These are phyloP conservation scores for Rhincodon typus DNA, from an alignment of 2,797 vertebrate species.

Conservation along the genomic window DNA sequence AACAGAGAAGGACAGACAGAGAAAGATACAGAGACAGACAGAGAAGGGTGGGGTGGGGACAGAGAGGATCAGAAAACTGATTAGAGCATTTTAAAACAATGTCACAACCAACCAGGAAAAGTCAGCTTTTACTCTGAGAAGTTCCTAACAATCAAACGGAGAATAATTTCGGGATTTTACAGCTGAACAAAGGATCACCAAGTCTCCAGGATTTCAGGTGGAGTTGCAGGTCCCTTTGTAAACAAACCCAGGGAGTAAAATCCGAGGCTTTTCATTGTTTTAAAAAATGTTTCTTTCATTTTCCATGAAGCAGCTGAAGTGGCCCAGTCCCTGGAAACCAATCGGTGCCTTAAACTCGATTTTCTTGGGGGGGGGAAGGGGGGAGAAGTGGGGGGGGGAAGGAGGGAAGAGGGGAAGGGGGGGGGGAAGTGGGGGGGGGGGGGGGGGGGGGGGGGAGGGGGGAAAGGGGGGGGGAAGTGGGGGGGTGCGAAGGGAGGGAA, in stretches of 20 bases:
- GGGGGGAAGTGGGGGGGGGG: no score
- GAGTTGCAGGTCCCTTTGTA: background rate
- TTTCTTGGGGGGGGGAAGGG: no score
- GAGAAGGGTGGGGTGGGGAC: no score
- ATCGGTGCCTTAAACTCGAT: no score
- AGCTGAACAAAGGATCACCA: background rate
- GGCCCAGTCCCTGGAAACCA: no score
- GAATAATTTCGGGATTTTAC: background rate
- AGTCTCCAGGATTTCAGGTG: background rate
- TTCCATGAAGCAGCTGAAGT: no score
- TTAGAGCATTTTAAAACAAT: background rate
- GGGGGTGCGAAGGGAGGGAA: no score
- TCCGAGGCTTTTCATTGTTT: background rate
- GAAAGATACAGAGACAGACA: no score
- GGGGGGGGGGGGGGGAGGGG: no score
- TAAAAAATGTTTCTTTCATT: background rate
- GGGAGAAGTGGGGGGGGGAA: fast-evolving
- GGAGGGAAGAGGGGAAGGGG: no score
- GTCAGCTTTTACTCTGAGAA: background rate
- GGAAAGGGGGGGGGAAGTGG: no score
- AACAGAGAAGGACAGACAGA: no score
- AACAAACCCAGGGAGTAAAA: background rate
- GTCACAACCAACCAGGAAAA: background rate
- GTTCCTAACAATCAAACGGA: background rate
- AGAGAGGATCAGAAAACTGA: background rate